Conservation (phyloP, 2,797 vertebrate species). For the Dryobates pubescens region DNA sequence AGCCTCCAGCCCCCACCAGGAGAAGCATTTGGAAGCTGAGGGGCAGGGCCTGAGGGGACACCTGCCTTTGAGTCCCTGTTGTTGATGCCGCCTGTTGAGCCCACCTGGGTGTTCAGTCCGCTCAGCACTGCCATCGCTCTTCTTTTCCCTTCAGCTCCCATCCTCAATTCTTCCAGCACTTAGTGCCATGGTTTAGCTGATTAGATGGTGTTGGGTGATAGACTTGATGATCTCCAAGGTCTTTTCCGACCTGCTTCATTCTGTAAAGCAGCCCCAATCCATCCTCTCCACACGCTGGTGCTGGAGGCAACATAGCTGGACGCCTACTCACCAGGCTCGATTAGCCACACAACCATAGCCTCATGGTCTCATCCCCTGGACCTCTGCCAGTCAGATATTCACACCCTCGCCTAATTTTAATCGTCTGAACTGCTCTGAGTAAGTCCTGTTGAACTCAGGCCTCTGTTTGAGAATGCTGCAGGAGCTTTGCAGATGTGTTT, state of each 20-base stretch:
- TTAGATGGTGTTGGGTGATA: too few species aligned
- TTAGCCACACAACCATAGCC: not conserved
- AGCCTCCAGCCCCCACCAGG: not conserved
- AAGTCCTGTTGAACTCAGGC: not conserved
- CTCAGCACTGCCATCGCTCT: not conserved
- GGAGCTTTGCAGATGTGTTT: constrained; percentile 19
- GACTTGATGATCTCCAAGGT: too few species aligned
- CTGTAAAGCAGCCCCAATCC: not conserved
- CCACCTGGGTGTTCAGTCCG: rapidly evolving
- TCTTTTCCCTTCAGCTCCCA: not conserved
- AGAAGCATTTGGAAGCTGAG: not conserved
- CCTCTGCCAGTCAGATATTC: not conserved
- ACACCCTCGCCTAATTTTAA: not conserved
- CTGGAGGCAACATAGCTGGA: not conserved
- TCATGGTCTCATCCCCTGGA: not conserved
- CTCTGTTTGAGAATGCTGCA: not conserved
- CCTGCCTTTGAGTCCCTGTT: not conserved
- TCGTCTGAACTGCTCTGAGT: not conserved
- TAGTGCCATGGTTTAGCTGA: too few species aligned
- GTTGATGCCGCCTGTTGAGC: not conserved
- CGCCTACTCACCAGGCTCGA: not conserved
- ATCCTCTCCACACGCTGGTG: not conserved
- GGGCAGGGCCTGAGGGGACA: not conserved
- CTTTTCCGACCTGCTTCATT: too few species aligned
- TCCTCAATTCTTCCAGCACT: not conserved